Conservation (phyloP, 2,888 invertebrate genomes). For the Scaptomyza parva region DNA sequence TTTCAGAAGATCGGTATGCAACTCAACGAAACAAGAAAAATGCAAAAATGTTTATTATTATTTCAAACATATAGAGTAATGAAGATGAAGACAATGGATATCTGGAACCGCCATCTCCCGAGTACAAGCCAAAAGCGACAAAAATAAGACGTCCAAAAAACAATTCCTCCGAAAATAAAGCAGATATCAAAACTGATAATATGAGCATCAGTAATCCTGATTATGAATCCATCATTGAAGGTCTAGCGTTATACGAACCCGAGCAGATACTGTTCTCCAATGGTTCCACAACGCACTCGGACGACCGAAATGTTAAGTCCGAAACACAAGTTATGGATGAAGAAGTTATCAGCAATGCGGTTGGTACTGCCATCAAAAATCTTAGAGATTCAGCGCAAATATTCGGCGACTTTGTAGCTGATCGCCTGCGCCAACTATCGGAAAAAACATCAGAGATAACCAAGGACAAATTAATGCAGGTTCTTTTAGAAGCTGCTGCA, state of each 20-base stretch:
- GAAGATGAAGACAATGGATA: constrained; percentile 23
- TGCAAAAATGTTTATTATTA: not conserved
- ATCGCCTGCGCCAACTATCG: constrained; percentile 54
- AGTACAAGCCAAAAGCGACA: constrained; percentile 19
- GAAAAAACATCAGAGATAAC: constrained; percentile 55
- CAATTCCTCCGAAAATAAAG: not conserved
- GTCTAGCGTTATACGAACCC: constrained; percentile 63
- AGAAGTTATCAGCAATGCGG: constrained; percentile 67
- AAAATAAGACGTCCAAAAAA: constrained; percentile 26
- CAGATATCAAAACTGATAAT: constrained; percentile 27
- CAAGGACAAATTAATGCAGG: constrained; percentile 68
- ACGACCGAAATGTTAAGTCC: constrained; percentile 12
- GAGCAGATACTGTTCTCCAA: constrained; percentile 62
- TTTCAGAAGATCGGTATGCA: constrained; percentile 39
- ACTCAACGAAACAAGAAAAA: not conserved
- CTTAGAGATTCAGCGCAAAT: constrained; percentile 61
- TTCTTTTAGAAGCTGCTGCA: constrained; percentile 55
- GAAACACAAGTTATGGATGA: constrained; percentile 23
- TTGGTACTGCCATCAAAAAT: constrained; percentile 47
- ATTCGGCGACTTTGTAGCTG: constrained; percentile 67
- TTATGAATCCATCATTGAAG: constrained; percentile 65
- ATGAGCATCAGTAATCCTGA: constrained; percentile 39
- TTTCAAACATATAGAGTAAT: constrained; percentile 17
- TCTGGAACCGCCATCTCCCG: constrained; percentile 5
- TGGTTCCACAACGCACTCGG: constrained; percentile 32